Evolutionary conservation across 2,888 invertebrate genomes (phyloP).

Genomic region (Margaritifera margaritifera): DNA sequence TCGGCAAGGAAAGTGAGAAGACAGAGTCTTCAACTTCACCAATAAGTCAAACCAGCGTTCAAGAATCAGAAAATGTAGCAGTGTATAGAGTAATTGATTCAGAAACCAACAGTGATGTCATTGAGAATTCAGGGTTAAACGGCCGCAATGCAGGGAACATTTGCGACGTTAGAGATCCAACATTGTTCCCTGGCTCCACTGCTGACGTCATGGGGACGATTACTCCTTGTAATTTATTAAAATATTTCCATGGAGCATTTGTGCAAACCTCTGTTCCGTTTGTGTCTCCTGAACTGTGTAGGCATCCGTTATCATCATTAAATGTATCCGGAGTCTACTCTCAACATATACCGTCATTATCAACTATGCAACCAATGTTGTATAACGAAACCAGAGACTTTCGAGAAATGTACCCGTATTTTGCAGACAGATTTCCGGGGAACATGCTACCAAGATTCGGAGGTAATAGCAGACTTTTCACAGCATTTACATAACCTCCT

Average conservation of each 20-base stretch:
- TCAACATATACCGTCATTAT: slow-evolving; percentile 29
- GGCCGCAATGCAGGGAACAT: too few relatives aligned
- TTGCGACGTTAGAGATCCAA: too few relatives aligned
- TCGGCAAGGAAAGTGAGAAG: slow-evolving; percentile 29
- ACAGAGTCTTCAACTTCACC: background rate
- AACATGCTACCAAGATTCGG: slow-evolving; percentile 45
- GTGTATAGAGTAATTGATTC: too few relatives aligned
- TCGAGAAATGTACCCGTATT: slow-evolving; percentile 44
- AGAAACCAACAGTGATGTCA: too few relatives aligned
- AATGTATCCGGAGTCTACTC: slow-evolving; percentile 34
- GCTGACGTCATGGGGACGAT: too few relatives aligned
- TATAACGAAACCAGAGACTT: slow-evolving; percentile 39
- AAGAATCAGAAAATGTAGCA: too few relatives aligned
- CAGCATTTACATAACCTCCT: too few relatives aligned
- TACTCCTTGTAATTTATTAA: slow-evolving; percentile 29
- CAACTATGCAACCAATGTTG: slow-evolving; percentile 44
- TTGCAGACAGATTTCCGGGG: slow-evolving; percentile 43
- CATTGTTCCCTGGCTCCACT: too few relatives aligned
- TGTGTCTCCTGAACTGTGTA: slow-evolving; percentile 19
- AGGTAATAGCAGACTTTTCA: slow-evolving; percentile 19
- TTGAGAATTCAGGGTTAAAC: too few relatives aligned
- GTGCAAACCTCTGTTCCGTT: slow-evolving; percentile 20
- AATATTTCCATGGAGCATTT: slow-evolving; percentile 48
- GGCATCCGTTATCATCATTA: slow-evolving; percentile 41
- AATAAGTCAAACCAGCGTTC: too few relatives aligned